phyloP scores from a whole-genome alignment of 2,888 invertebrate genomes.

The Catocala fraxini region DNA sequence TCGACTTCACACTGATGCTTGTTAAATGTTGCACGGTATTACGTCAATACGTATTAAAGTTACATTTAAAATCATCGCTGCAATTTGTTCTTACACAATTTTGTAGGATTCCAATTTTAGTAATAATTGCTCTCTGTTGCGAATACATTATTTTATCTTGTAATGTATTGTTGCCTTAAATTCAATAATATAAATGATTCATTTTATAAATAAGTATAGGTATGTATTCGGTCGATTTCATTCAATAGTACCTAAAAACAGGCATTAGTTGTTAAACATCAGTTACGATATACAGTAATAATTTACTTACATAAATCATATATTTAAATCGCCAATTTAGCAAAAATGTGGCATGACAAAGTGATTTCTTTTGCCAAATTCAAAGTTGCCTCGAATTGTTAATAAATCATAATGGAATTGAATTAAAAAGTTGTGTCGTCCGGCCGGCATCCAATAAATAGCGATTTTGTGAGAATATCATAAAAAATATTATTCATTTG shows the following conservation, averaged over 20 bases:
- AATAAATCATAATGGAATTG: constrained; percentile 26
- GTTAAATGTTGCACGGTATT: background rate
- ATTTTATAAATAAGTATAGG: too few relatives aligned
- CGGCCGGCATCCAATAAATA: constrained; percentile 16
- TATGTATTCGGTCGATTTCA: too few relatives aligned
- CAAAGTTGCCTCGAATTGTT: background rate
- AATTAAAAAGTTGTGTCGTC: constrained; percentile 17
- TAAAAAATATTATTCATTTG: constrained; percentile 9
- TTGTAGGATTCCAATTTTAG: too few relatives aligned
- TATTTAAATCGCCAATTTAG: constrained; percentile 1
- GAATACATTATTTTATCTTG: too few relatives aligned
- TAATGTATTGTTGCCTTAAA: too few relatives aligned
- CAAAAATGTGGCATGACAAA: constrained; percentile 12
- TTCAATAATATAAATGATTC: too few relatives aligned
- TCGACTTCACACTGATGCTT: constrained; percentile 36
- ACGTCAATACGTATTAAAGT: background rate
- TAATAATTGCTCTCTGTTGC: too few relatives aligned
- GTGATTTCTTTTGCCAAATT: constrained; percentile 10
- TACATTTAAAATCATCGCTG: background rate
- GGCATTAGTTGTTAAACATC: background rate
- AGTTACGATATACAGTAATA: background rate
- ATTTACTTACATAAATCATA: constrained; percentile 4
- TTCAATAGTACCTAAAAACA: background rate
- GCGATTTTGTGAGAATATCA: constrained; percentile 9
- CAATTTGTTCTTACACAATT: too few relatives aligned